Evolutionary conservation across 2,888 invertebrate species (phyloP).

Genomic region (Leucozona laternaria): DNA sequence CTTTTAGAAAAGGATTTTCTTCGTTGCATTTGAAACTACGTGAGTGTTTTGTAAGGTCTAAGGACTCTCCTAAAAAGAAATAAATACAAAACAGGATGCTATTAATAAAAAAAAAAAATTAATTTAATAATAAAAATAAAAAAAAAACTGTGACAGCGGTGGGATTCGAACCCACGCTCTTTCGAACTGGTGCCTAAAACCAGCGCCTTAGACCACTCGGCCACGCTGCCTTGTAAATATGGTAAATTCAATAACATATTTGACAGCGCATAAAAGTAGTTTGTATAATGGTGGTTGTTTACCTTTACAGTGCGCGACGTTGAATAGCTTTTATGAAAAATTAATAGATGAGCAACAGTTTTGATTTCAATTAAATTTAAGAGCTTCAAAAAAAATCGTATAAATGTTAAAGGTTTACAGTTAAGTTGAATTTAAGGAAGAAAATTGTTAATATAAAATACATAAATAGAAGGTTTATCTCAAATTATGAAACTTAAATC

Average conservation of each 20-base stretch:
- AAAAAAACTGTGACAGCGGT: slow-evolving; percentile 69
- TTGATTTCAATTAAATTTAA: too few species aligned
- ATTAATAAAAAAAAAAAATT: slow-evolving; percentile 4
- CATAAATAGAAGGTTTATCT: too few species aligned
- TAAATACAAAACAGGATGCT: not conserved
- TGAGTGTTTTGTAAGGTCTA: slow-evolving; percentile 67
- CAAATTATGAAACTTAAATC: too few species aligned
- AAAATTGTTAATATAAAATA: too few species aligned
- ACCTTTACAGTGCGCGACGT: slow-evolving; percentile 37
- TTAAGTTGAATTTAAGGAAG: too few species aligned
- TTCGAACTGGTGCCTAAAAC: slow-evolving; percentile 77
- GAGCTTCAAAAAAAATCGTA: too few species aligned
- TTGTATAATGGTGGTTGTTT: not conserved
- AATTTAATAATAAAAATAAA: slow-evolving; percentile 35
- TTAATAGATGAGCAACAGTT: too few species aligned
- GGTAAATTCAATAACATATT: slow-evolving; percentile 28
- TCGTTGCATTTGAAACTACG: slow-evolving; percentile 72
- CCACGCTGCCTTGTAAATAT: slow-evolving; percentile 65
- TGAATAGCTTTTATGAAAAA: not conserved
- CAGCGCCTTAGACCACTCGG: slow-evolving; percentile 77
- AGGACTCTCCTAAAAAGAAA: slow-evolving; percentile 66
- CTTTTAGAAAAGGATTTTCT: slow-evolving; percentile 72
- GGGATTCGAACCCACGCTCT: slow-evolving; percentile 77
- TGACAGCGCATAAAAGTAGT: not conserved
- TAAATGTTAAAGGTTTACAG: too few species aligned